Evolutionary conservation across 2,113 vertebrate genomes (phyloP).

Genomic region (Psammodynastes pulverulentus): DNA sequence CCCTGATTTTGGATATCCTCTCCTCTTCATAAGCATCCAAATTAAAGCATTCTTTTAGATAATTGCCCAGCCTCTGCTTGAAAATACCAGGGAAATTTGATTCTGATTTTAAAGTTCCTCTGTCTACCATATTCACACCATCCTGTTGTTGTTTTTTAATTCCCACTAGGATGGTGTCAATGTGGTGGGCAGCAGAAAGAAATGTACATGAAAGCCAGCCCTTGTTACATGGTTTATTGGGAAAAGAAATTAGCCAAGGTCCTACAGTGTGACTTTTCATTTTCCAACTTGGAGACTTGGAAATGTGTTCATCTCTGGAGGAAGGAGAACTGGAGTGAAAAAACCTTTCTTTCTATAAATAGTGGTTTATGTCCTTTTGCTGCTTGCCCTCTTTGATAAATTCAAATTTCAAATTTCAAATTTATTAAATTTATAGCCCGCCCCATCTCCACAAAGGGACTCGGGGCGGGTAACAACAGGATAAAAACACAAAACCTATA

Average conservation of each 20-base stretch:
- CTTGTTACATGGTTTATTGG: conserved; percentile 9
- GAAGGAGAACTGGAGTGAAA: not conserved
- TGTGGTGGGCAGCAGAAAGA: not conserved
- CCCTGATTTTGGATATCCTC: too few species aligned
- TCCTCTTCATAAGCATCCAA: not conserved
- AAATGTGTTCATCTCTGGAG: not conserved
- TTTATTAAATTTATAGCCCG: too few species aligned
- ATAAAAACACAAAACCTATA: too few species aligned
- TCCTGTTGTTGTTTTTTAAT: not conserved
- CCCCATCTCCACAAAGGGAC: too few species aligned
- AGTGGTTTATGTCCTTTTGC: not conserved
- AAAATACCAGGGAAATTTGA: not conserved
- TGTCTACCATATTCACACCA: not conserved
- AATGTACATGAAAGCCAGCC: not conserved
- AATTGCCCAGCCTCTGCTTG: not conserved
- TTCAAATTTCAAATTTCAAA: too few species aligned
- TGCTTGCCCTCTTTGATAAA: not conserved
- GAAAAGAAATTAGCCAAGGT: conserved; percentile 25
- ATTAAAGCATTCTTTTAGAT: not conserved
- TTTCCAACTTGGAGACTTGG: conserved; percentile 27
- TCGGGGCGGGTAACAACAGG: too few species aligned
- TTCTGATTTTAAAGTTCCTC: not conserved
- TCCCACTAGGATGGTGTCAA: not conserved
- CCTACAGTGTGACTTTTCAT: rapidly evolving
- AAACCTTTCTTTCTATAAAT: not conserved